Evolutionary conservation across 2,797 vertebrate genomes (phyloP), one percentile per base, ranked within the genome.

Genomic region (Chrysocyon brachyurus): DNA sequence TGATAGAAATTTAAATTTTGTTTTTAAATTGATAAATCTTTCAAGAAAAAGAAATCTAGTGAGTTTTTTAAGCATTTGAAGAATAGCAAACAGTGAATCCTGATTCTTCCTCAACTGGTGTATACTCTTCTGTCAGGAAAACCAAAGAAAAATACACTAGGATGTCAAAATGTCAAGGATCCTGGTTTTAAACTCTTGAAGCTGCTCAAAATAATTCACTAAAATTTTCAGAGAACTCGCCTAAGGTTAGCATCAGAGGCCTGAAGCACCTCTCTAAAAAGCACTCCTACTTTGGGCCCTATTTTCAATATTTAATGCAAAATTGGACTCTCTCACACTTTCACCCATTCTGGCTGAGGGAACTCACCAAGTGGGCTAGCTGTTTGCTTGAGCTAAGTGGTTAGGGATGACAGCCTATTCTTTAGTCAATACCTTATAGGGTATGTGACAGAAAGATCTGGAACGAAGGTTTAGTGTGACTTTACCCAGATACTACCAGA

Each of bases 1-100:
- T 94, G 84, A 88, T 26, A 87, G 95, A 95, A 73, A 52, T 87
- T 57, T 77, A 57, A 61, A 57, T 64, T 87, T 92, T 84, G 56
- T 84, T 79, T 84, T 88, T 79, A 87, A 95, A 88, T 57, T 49
- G 56, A 40, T 57, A 90, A 75, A 75, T 90, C 24, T 83, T 91
- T 75, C 22, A 75, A 89, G 84, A 91, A 90, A 86, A 63, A 28
- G 89, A 83, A 91, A 28, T 90, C 66, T 56, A 54, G 19, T 77
- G 77, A 90, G 33, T 91, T 87, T 86, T 90, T 91, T 88, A 31
- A 92, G 83, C 19, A 94, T 56, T 11, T 72, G 56, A 90, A 78
- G 57, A 84, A 85, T 26, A 72, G 22, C 78, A 78, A 63, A 63
- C 15, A 16, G 28, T n/a, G 72, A 83, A 87, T 84, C 7, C 46